Base-by-base conservation (phyloP, 1,140 invertebrate species). In the Argopecten irradians region DNA sequence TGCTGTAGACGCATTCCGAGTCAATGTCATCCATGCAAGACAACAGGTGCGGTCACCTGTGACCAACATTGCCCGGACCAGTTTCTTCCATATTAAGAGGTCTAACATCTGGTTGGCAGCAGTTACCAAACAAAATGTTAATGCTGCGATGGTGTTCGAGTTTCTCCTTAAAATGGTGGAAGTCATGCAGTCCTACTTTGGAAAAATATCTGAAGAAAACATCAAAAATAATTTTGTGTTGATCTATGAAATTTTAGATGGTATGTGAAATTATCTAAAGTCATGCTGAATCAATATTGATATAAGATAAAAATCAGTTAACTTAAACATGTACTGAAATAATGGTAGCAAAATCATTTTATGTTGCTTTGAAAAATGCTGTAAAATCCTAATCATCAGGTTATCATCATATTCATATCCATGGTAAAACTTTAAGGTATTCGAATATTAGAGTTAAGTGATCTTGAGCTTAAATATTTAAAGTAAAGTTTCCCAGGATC, bases 221-320 rank as follows among this genome's bases (percentile, higher is more conserved):
- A 99, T 99, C 93, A 99, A 99, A 96, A 99, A 99, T 94, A 99
- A 99, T 96, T 99, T 99, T 97, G 99, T 99, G 82, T 96, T 99
- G 0, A 99, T 99, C 93, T 99, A 99, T 96, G 99, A 99, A 96
- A 96, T 99, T 91, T 96, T 99, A 46, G 99, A 99, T 97, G 98
- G 98, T 98, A 96, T 92, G 95, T 91, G 83, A 19, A 86, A n/a
- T n/a, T n/a, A n/a, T n/a, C n/a, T n/a, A n/a, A n/a, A n/a, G n/a
- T n/a, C n/a, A n/a, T n/a, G n/a, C n/a, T n/a, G n/a, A n/a, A n/a
- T n/a, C n/a, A n/a, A n/a, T n/a, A n/a, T n/a, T n/a, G n/a, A n/a
- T n/a, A n/a, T n/a, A n/a, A n/a, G n/a, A n/a, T n/a, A n/a, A n/a
- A n/a, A n/a, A n/a, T n/a, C n/a, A n/a, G n/a, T n/a, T n/a, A n/a